Conservation (phyloP, 2,888 invertebrate species). For the Rutpela maculata region DNA sequence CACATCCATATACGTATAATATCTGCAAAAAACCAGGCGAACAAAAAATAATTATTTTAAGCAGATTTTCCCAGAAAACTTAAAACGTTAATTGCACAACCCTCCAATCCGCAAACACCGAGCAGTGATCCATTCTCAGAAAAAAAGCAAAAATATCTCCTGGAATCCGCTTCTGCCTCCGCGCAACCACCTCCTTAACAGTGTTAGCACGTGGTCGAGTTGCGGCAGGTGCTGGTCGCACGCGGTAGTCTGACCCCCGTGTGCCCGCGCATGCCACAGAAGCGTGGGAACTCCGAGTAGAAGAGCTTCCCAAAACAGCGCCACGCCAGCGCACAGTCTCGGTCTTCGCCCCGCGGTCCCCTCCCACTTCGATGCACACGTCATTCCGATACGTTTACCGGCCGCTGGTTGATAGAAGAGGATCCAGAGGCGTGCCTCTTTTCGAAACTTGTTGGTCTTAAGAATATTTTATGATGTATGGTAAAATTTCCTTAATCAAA, state of each 20-base stretch:
- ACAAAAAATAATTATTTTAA: neutral
- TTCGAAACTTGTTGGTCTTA: no score
- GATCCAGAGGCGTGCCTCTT: constrained; percentile 11
- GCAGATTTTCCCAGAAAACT: neutral
- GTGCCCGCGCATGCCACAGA: constrained; percentile 47
- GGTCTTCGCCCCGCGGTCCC: constrained; percentile 13
- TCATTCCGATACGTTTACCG: constrained; percentile 47
- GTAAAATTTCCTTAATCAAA: no score
- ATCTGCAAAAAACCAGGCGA: no score
- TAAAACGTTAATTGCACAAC: neutral
- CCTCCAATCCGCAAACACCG: neutral
- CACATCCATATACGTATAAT: no score
- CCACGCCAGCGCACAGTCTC: constrained; percentile 40
- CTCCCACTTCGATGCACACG: constrained; percentile 40
- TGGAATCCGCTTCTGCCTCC: constrained; percentile 33
- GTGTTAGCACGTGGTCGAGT: constrained; percentile 45
- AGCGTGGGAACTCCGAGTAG: constrained; percentile 44
- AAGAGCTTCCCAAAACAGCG: constrained; percentile 46
- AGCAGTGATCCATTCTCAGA: constrained; percentile 7
- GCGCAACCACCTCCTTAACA: constrained; percentile 41
- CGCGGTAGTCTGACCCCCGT: constrained; percentile 44
- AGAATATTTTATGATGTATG: no score
- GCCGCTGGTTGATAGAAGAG: constrained; percentile 32
- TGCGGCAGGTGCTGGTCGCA: constrained; percentile 41
- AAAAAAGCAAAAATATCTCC: constrained; percentile 13